Evolutionary conservation across 1,140 invertebrate species (phyloP), one percentile per base, ranked within the genome.

Genomic region (Cotesia chilonis): DNA sequence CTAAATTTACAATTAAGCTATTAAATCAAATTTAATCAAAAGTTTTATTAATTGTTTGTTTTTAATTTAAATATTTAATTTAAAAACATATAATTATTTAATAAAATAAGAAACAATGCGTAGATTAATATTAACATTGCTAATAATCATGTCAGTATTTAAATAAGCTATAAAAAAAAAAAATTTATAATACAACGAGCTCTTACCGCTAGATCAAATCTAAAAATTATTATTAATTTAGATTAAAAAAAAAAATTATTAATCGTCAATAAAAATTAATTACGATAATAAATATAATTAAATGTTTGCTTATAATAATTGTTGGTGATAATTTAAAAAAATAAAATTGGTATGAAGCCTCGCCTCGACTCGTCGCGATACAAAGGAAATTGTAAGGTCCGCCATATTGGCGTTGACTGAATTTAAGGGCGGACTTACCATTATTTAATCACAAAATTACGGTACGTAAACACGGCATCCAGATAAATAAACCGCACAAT

Each of bases 371-470:
- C 41, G 41, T 9, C 75, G 70, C 52, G 76, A 79, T 85, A 88
- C 87, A 89, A 89, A 89, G 88, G 82, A 87, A 87, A 83, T 82
- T 84, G 1, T 79, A 75, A 68, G 77, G 81, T 80, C 88, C 82
- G 89, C 89, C 89, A 90, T 90, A 82, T 90, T 90, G 85, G 83
- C 81, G 83, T 82, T 84, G 80, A 78, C 77, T 76, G 75, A 68
- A 71, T 74, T 74, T 76, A 75, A 79, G 80, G 76, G 77, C 79
- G 74, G 81, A 89, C 89, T 90, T 87, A 90, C 89, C 89, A 89
- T 89, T 87, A 85, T 88, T 88, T 88, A 88, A 89, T 90, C 88
- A 87, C 87, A 86, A 89, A 88, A 85, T 88, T 87, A 83, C 80
- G 79, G 81, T 76, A 81, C 80, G 83, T 82, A 84, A 81, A 76